These are phyloP conservation scores for Oophaga sylvatica DNA, from an alignment of 2,797 vertebrate species.

Conservation along the genomic window DNA sequence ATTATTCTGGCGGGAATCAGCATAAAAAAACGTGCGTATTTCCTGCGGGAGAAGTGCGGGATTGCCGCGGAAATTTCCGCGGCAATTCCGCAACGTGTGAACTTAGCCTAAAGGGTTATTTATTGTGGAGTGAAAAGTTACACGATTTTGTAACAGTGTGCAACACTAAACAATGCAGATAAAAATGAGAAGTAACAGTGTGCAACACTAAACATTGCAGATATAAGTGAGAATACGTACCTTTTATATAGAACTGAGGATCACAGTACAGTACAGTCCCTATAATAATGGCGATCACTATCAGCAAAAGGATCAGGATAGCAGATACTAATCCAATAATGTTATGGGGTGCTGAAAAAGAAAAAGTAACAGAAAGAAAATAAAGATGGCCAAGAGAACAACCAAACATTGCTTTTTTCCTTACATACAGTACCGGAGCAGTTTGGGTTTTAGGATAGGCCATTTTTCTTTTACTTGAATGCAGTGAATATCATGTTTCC, in stretches of 20 bases:
- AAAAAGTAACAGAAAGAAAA: background rate
- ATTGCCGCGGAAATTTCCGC: too few relatives aligned
- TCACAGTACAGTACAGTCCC: conserved; percentile 71
- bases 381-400: background rate
- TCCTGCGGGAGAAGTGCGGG: too few relatives aligned
- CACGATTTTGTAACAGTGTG: background rate
- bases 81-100: too few relatives aligned
- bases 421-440: background rate
- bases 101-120: background rate
- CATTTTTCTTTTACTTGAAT: background rate
- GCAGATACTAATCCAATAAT: conserved; percentile 69
- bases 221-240: conserved; percentile 64
- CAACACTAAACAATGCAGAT: too few relatives aligned
- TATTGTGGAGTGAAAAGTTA: background rate
- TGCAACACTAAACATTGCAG: background rate
- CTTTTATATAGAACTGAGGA: conserved; percentile 73
- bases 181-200: background rate
- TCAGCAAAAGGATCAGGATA: conserved; percentile 69
- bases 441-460: background rate
- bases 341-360: conserved; percentile 71
- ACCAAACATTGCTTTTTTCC: background rate
- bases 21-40: too few relatives aligned
- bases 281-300: conserved; percentile 66
- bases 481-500: background rate
- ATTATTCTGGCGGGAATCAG: too few relatives aligned